Evolutionary conservation across 2,797 vertebrate genomes (phyloP), one percentile per base, ranked within the genome.

Genomic region (Gorsachius magnificus): DNA sequence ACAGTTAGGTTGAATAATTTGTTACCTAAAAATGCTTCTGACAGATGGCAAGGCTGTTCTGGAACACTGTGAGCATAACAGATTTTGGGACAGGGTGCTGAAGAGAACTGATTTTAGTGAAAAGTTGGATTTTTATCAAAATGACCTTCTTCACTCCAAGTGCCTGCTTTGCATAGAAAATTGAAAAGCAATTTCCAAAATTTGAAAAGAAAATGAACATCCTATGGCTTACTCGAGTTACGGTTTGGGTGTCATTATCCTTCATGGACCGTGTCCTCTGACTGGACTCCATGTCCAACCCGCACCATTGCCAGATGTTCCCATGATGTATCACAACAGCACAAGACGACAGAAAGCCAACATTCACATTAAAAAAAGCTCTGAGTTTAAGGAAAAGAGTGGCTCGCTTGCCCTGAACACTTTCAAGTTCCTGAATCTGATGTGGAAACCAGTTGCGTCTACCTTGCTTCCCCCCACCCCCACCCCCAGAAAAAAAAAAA

Each of bases 1-100:
- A 96, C 29, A 38, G 88, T 75, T 94, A 87, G 88, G 88, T 82
- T 95, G 92, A 95, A 95, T 85, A 89, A 95, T 87, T 92, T 92
- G 90, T 72, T 94, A 94, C 92, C 94, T 96, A 94, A 95, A 95
- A 96, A 81, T 87, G 89, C 46, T 95, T 95, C 92, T 94, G 69
- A 95, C 87, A 96, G 89, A 93, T 85, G 75, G 93, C 69, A 83
- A 93, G 61, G n/a, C 83, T 87, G 85, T 95, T 96, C 79, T 89
- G 92, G 90, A 97, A 95, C 75, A 64, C 89, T 92, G 76, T 87
- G 92, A 96, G 95, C 79, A 92, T 81, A 96, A 95, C 71, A 93
- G 83, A 93, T 96, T 93, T 93, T 77, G 90, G 91, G 93, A 96
- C 83, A 88, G 92, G 90, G 93, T 95, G 83, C 71, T 91, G 88